A percentile compares a stretch with the other conserved stretches of the same genome.
These are phyloP conservation scores for Orientallactaga bullata DNA, from an alignment of 2,113 vertebrate genomes.

Conservation along the genomic window DNA sequence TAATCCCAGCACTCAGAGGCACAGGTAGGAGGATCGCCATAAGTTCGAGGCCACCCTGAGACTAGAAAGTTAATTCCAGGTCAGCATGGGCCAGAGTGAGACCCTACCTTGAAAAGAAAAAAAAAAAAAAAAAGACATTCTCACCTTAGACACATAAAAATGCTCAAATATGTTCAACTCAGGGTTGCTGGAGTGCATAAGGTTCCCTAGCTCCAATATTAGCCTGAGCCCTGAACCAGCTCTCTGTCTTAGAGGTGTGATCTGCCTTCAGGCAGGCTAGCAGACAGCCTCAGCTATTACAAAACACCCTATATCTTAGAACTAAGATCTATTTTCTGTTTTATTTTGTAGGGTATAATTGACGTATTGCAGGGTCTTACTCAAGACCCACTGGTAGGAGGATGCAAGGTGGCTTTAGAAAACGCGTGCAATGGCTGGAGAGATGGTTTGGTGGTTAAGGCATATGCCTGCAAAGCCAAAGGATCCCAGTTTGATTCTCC, in stretches of 20 bases:
- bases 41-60: too few species aligned
- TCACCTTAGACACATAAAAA: neutral
- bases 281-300: neutral
- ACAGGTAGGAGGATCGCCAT: too few species aligned
- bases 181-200: neutral
- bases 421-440: too few species aligned
- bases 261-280: neutral
- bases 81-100: too few species aligned
- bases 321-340: neutral
- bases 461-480: too few species aligned
- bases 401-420: slow-evolving; percentile 1
- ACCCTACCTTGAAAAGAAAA: too few species aligned
- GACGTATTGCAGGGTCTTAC: neutral
- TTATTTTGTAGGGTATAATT: neutral
- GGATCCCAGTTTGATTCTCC: too few species aligned
- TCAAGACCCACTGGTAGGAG: neutral
- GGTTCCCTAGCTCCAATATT: neutral
- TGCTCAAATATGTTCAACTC: neutral
- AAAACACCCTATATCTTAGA: neutral
- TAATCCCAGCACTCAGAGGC: too few species aligned
- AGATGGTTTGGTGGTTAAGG: too few species aligned
- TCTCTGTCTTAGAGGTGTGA: neutral
- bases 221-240: neutral
- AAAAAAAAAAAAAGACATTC: too few species aligned
- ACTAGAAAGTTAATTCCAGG: too few species aligned